Evolutionary conservation across 2,888 invertebrate species (phyloP), one percentile per base, ranked within the genome.

Genomic region (Drymonia ruficornis): DNA sequence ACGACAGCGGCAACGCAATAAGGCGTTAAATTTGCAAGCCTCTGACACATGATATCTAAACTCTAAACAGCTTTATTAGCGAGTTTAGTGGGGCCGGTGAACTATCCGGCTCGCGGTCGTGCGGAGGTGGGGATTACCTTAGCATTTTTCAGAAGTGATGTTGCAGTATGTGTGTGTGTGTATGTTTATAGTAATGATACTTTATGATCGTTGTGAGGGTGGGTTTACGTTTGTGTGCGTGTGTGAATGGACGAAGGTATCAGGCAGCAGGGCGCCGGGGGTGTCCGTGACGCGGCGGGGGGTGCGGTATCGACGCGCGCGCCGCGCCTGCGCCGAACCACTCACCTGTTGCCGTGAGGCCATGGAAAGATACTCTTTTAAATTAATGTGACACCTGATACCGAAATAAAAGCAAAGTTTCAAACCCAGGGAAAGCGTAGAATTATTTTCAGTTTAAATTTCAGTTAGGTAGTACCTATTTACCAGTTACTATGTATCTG

Each of bases 261-360:
- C 66, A 67, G 64, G 67, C 64, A 63, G 62, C 67, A 70, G 74
- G 80, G 74, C 63, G 65, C 66, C 55, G 67, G 63, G 75, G 50
- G 78, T 55, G 63, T 38, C 66, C 61, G 65, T 65, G 65, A 68
- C 7, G 70, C 70, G 66, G 72, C 67, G 76, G 72, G 80, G 81
- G 75, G 83, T 56, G 86, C 70, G 86, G 88, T 89, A 89, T 89
- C 86, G 91, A 90, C 89, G 85, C 81, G 87, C 78, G 74, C 82
- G 86, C 80, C 87, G 83, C 91, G 90, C 90, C 75, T 88, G 90
- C 90, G 90, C 86, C 70, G 76, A 74, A 71, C 68, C 67, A 63
- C 74, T 81, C 89, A 92, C 91, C 91, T 92, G 91, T 92, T 92
- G 91, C 91, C 85, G 86, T 80, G 77, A 89, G 85, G 82, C 86